Evolutionary conservation across 2,888 invertebrate species (phyloP).

Genomic region (Drosophila suboccidentalis): DNA sequence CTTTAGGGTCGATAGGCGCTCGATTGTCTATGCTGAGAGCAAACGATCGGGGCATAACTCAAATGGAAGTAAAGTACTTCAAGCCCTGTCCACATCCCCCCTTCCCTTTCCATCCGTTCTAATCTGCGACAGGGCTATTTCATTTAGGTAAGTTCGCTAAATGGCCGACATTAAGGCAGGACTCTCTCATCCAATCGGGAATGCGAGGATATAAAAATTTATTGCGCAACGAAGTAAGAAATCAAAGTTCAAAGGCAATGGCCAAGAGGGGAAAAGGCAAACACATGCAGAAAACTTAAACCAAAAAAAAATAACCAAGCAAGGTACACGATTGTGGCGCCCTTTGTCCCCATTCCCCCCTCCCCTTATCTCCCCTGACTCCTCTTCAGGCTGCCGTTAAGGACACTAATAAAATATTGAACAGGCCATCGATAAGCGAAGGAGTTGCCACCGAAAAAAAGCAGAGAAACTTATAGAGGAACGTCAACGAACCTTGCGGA

Average conservation of each 20-base stretch:
- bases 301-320: constrained; percentile 14
- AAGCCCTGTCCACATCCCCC: background rate
- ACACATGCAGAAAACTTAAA: constrained; percentile 4
- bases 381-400: constrained; percentile 43
- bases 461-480: constrained; percentile 1
- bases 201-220: constrained; percentile 66
- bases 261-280: constrained; percentile 12
- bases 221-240: constrained; percentile 67
- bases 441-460: constrained; percentile 44
- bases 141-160: constrained; percentile 58
- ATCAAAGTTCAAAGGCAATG: constrained; percentile 59
- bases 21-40: constrained; percentile 9
- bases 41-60: constrained; percentile 1
- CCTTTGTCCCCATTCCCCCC: constrained; percentile 20
- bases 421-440: constrained; percentile 77
- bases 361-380: constrained; percentile 1
- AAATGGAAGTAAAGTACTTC: constrained; percentile 7
- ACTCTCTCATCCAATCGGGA: background rate
- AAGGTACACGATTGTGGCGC: constrained; percentile 61
- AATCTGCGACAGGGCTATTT: constrained; percentile 35
- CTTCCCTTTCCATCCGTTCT: background rate
- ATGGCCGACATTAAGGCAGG: constrained; percentile 36
- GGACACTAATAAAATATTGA: constrained; percentile 82
- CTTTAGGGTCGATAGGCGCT: constrained; percentile 6
- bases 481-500: constrained; percentile 73